These are phyloP conservation scores for Cryptus viduatorius DNA, from an alignment of 2,888 invertebrate species.

Conservation along the genomic window DNA sequence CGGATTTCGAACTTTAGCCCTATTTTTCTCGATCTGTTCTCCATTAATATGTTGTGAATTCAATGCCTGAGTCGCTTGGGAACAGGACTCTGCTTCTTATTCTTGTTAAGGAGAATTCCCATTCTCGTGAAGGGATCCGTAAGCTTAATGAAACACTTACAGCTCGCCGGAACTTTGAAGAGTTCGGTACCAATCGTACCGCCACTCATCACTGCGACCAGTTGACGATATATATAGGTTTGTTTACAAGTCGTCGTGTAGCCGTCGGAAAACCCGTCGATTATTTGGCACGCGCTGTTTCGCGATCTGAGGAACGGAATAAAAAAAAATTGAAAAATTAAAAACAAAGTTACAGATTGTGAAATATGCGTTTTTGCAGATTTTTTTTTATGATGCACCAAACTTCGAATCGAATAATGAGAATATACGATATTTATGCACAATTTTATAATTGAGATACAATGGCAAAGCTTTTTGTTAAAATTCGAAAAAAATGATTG, in stretches of 20 bases:
- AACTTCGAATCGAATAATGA: background rate
- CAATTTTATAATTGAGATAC: too few relatives aligned
- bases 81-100: slow-evolving; percentile 17
- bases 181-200: slow-evolving; percentile 85
- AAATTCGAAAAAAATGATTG: too few relatives aligned
- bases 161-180: slow-evolving; percentile 91
- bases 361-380: background rate
- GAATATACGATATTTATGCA: too few relatives aligned
- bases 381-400: background rate
- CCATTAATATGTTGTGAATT: background rate
- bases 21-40: too few relatives aligned
- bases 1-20: too few relatives aligned
- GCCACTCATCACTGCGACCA: slow-evolving; percentile 86
- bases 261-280: slow-evolving; percentile 82
- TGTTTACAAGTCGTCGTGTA: slow-evolving; percentile 87
- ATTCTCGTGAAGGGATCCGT: slow-evolving; percentile 71
- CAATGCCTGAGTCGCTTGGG: slow-evolving; percentile 9
- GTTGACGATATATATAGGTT: slow-evolving; percentile 86
- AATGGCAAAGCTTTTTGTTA: too few relatives aligned
- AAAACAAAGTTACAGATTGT: slow-evolving; percentile 1
- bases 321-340: background rate
- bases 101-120: slow-evolving; percentile 46
- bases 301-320: slow-evolving; percentile 74
- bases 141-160: slow-evolving; percentile 87
- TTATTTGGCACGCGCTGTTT: slow-evolving; percentile 81